Evolutionary conservation across 2,888 invertebrate genomes (phyloP).

Genomic region (Atrina japonica): DNA sequence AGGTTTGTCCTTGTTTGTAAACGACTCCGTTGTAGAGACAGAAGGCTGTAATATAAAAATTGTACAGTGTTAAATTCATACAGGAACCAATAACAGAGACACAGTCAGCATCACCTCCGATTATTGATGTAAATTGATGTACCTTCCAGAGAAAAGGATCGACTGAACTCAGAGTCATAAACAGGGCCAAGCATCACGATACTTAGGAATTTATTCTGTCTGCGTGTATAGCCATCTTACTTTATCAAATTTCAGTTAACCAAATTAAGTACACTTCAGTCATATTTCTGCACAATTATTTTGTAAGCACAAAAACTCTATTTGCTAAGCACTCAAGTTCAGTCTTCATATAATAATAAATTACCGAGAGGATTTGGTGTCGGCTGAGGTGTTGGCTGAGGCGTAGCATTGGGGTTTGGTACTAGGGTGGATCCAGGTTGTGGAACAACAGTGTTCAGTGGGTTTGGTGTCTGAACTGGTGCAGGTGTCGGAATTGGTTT

Average conservation of each 20-base stretch:
- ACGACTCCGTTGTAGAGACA: constrained; percentile 49
- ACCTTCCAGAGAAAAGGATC: too few relatives aligned
- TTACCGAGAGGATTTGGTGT: constrained; percentile 34
- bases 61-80: too few relatives aligned
- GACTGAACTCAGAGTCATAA: too few relatives aligned
- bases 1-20: constrained; percentile 47
- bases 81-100: neutral
- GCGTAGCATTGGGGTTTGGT: constrained; percentile 11
- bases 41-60: too few relatives aligned
- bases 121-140: neutral
- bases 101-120: neutral
- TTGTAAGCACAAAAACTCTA: neutral
- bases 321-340: too few relatives aligned
- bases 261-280: neutral
- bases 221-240: too few relatives aligned
- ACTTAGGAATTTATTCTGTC: too few relatives aligned
- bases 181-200: neutral
- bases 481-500: constrained; percentile 45
- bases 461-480: constrained; percentile 31
- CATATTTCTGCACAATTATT: neutral
- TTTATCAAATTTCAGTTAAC: too few relatives aligned
- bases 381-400: constrained; percentile 13
- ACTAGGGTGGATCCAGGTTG: constrained; percentile 42
- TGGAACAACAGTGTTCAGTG: constrained; percentile 27
- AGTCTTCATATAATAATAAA: too few relatives aligned